Percentiles rank a stretch among this genome's conserved stretches.
Conservation (phyloP, 2,113 vertebrate genomes). For the Dipodomys merriami region DNA sequence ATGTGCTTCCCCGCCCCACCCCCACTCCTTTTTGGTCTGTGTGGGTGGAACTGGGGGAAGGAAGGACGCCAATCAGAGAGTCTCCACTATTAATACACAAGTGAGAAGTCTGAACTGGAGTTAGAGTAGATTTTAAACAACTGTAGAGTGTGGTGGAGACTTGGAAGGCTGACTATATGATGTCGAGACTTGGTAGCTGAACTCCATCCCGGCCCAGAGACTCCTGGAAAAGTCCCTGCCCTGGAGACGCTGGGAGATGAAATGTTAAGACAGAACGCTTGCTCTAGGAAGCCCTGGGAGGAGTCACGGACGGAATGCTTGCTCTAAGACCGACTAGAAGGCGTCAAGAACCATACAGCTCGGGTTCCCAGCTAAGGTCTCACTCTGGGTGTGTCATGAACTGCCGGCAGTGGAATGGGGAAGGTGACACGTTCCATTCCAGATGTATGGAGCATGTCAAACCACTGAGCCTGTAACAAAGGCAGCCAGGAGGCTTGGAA, state of each 20-base stretch:
- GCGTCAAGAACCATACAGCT: accelerated
- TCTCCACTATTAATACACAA: too few species aligned
- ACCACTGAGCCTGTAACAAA: too few species aligned
- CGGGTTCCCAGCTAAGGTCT: background rate
- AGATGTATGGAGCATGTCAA: background rate
- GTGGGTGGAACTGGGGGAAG: too few species aligned
- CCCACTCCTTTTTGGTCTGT: background rate
- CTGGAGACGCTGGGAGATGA: accelerated
- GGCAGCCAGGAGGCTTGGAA: background rate
- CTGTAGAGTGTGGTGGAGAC: too few species aligned
- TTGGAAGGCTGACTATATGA: too few species aligned
- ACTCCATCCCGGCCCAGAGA: too few species aligned
- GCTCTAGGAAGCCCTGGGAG: accelerated
- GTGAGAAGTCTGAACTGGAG: background rate
- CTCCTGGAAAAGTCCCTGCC: too few species aligned
- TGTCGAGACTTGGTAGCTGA: background rate
- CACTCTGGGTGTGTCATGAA: background rate
- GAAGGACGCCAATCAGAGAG: background rate
- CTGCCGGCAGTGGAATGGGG: background rate
- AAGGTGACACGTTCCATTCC: background rate
- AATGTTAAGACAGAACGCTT: too few species aligned
- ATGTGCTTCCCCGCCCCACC: too few species aligned
- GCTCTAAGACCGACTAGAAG: accelerated
- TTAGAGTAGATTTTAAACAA: background rate
- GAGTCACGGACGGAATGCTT: too few species aligned